A percentile compares a stretch with the other conserved stretches of the same genome.
phyloP scores from a whole-genome alignment of 2,888 invertebrate species.

The Pseudococcus viburni region DNA sequence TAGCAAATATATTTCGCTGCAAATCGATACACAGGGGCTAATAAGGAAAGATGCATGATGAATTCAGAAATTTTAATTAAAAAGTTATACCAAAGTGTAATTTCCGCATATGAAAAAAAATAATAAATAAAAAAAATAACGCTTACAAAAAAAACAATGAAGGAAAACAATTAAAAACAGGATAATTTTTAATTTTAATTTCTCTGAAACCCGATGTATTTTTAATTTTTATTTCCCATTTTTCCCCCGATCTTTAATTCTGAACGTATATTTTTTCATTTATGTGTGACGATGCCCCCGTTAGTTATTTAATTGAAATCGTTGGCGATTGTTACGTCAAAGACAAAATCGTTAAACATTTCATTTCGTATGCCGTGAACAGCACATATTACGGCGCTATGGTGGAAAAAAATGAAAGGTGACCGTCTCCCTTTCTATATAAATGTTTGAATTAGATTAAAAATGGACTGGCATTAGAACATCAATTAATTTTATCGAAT shows the following conservation, averaged over 20 bases:
- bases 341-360: slow-evolving; percentile 64
- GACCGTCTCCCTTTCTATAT: slow-evolving; percentile 59
- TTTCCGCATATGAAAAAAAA: slow-evolving; percentile 26
- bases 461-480: slow-evolving; percentile 65
- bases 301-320: slow-evolving; percentile 66
- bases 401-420: slow-evolving; percentile 61
- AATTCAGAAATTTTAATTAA: slow-evolving; percentile 57
- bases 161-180: slow-evolving; percentile 59
- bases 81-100: slow-evolving; percentile 49
- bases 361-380: slow-evolving; percentile 57
- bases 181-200: slow-evolving; percentile 65
- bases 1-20: slow-evolving; percentile 25
- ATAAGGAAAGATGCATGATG: slow-evolving; percentile 50
- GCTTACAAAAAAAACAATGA: slow-evolving; percentile 46
- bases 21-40: slow-evolving; percentile 40
- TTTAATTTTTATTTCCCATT: slow-evolving; percentile 63
- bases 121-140: slow-evolving; percentile 33
- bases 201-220: slow-evolving; percentile 59
- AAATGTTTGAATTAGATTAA: slow-evolving; percentile 64
- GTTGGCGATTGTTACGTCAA: slow-evolving; percentile 66
- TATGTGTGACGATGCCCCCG: slow-evolving; percentile 57
- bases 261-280: slow-evolving; percentile 57
- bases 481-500: slow-evolving; percentile 65
- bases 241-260: slow-evolving; percentile 58
- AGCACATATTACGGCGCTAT: slow-evolving; percentile 43